Percentiles rank a stretch among this genome's conserved stretches.
These are phyloP conservation scores for Aspiorhynchus laticeps DNA, from an alignment of 2,113 vertebrate species.

Conservation along the genomic window DNA sequence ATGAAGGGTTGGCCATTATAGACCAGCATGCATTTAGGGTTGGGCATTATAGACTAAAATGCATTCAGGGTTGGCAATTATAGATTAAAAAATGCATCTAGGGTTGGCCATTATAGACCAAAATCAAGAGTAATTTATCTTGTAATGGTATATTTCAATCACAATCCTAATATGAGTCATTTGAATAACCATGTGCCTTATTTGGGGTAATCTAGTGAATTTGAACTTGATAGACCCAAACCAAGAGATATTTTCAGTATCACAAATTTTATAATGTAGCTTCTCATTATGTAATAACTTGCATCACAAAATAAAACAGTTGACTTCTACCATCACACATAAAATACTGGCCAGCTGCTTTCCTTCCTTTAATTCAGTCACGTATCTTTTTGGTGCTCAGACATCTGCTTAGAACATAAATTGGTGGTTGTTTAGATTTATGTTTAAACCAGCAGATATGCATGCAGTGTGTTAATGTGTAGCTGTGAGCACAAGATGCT, in stretches of 20 bases:
- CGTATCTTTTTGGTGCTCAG: too few relatives aligned
- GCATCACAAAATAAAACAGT: neutral
- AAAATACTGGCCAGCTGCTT: neutral
- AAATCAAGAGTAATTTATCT: neutral
- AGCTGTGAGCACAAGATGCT: slow-evolving; percentile 7
- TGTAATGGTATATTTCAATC: neutral
- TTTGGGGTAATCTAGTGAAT: too few relatives aligned
- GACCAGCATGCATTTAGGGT: too few relatives aligned
- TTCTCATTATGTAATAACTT: neutral
- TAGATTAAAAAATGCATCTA: too few relatives aligned
- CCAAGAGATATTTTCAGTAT: too few relatives aligned
- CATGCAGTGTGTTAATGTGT: neutral
- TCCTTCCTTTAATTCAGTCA: too few relatives aligned
- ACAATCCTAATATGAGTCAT: neutral
- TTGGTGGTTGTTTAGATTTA: neutral
- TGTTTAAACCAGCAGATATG: neutral
- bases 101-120: neutral
- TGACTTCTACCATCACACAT: neutral
- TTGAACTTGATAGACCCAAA: too few relatives aligned
- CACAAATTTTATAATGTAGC: neutral
- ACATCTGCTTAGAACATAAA: neutral
- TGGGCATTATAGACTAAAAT: too few relatives aligned
- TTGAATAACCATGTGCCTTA: neutral
- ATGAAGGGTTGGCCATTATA: too few relatives aligned
- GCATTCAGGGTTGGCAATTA: too few relatives aligned